phyloP scores from a whole-genome alignment of 2,797 vertebrate species.

The Hoplostethus atlanticus region DNA sequence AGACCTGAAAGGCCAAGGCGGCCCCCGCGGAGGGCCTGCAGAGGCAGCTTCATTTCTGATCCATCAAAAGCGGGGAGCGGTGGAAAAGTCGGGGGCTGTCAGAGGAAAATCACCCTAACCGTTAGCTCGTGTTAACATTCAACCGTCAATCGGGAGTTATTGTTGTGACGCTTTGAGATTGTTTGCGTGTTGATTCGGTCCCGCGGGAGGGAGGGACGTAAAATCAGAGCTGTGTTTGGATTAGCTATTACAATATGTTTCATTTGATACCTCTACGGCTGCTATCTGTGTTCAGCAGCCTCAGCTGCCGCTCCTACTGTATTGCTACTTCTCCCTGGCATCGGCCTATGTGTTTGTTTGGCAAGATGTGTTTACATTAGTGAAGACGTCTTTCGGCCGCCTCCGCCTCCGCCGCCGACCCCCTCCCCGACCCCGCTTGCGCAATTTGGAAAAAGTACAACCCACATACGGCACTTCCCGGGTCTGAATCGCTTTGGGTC shows the following conservation, averaged over 20 bases:
- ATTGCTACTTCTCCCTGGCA: constrained; percentile 34
- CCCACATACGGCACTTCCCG: constrained; percentile 66
- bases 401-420: constrained; percentile 65
- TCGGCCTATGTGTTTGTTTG: constrained; percentile 53
- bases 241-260: neutral
- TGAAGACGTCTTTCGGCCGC: constrained; percentile 52
- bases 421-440: constrained; percentile 55
- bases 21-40: constrained; percentile 31
- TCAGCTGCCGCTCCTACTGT: constrained; percentile 5
- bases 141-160: neutral
- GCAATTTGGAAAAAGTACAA: constrained; percentile 63
- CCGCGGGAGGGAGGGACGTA: neutral
- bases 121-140: constrained; percentile 20
- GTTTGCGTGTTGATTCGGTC: constrained; percentile 8
- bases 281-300: constrained; percentile 3
- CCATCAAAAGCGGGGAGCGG: constrained; percentile 34
- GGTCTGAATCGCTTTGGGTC: constrained; percentile 66
- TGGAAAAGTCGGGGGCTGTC: constrained; percentile 4
- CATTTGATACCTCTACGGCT: constrained; percentile 7
- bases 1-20: constrained; percentile 49
- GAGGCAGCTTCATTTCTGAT: constrained; percentile 44
- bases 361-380: constrained; percentile 57
- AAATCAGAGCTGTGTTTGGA: neutral
- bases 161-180: constrained; percentile 13
- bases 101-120: neutral